Conservation (phyloP, 1,140 invertebrate species). For the Euglossa dilemma region DNA sequence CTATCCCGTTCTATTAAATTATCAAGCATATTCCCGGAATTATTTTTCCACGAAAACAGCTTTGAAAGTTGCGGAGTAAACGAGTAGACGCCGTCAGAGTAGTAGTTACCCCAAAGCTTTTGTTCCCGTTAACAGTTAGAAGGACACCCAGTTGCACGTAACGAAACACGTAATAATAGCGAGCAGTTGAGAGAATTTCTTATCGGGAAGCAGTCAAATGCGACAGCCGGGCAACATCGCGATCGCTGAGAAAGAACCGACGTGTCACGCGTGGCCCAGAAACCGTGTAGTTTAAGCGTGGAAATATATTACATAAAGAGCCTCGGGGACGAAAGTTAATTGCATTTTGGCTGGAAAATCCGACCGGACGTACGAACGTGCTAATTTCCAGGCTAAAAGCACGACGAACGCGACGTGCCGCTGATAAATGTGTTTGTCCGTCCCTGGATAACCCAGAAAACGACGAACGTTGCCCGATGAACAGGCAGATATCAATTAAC, state of each 20-base stretch:
- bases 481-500: slow-evolving; percentile 5
- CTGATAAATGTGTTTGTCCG: slow-evolving; percentile 45
- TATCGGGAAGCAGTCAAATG: too few species aligned
- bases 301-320: slow-evolving; percentile 23
- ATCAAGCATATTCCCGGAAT: too few species aligned
- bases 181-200: too few species aligned
- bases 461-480: background rate
- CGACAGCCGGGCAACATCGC: background rate
- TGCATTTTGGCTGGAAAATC: slow-evolving; percentile 25
- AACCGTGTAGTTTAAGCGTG: background rate
- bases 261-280: background rate
- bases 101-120: too few species aligned
- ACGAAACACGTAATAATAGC: too few species aligned
- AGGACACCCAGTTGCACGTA: too few species aligned
- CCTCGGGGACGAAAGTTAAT: slow-evolving; percentile 26
- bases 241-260: slow-evolving; percentile 29
- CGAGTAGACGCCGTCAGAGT: too few species aligned
- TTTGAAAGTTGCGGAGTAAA: too few species aligned
- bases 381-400: slow-evolving; percentile 29
- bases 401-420: background rate
- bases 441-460: slow-evolving; percentile 13
- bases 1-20: too few species aligned
- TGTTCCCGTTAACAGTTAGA: too few species aligned
- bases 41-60: too few species aligned
- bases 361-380: slow-evolving; percentile 13